Evolutionary conservation across 2,888 invertebrate genomes (phyloP).

Genomic region (Clitarchus hookeri): DNA sequence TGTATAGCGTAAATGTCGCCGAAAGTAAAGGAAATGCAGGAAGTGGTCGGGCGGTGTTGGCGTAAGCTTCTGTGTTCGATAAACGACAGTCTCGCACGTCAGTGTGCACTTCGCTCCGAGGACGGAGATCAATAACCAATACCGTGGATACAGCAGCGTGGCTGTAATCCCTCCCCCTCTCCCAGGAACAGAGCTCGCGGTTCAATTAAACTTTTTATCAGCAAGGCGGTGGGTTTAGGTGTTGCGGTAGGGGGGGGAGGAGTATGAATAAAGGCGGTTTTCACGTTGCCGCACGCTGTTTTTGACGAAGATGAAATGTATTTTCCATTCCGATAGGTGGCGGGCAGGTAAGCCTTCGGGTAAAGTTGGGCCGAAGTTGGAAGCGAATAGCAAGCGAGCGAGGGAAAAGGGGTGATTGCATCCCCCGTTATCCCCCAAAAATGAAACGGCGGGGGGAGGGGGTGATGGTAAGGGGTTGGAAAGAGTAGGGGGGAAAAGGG

Average conservation of each 20-base stretch:
- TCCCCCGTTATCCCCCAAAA: background rate
- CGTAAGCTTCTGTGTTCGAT: too few relatives aligned
- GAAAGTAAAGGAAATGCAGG: too few relatives aligned
- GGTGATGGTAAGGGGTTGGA: background rate
- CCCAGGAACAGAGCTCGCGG: background rate
- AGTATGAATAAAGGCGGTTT: background rate
- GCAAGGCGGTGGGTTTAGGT: background rate
- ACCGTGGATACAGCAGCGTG: background rate
- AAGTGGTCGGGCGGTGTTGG: too few relatives aligned
- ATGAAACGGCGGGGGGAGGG: background rate
- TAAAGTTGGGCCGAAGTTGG: background rate
- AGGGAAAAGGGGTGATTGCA: background rate
- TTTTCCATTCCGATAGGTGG: background rate
- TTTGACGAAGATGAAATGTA: constrained; percentile 1
- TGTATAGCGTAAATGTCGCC: too few relatives aligned
- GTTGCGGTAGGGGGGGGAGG: background rate
- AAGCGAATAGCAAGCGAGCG: background rate
- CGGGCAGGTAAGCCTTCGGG: background rate
- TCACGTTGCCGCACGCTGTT: background rate
- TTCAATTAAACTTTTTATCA: constrained; percentile 10
- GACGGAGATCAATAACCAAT: constrained; percentile 3
- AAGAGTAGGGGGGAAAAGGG: background rate
- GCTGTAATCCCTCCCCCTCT: background rate
- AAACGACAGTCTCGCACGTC: too few relatives aligned
- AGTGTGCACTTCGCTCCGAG: too few relatives aligned